Conservation (phyloP, 2,797 vertebrate genomes). For the Halcyon smyrnensis region DNA sequence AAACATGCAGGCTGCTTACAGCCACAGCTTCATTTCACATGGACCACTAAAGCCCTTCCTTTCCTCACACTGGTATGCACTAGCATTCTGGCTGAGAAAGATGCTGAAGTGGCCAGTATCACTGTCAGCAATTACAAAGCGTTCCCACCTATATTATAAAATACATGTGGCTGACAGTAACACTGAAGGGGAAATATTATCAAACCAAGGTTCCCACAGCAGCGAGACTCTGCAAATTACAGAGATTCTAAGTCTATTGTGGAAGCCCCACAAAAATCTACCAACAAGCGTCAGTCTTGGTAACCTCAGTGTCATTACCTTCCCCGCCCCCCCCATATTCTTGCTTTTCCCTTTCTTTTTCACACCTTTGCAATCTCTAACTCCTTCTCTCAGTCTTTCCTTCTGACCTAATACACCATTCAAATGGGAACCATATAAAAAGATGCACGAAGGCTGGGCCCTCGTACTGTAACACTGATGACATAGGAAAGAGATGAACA, state of each 20-base stretch:
- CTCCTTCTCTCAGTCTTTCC: background rate
- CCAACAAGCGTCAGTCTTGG: background rate
- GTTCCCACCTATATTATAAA: background rate
- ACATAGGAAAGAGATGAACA: background rate
- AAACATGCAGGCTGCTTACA: background rate
- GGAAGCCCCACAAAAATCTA: background rate
- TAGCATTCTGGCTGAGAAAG: background rate
- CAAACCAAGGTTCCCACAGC: background rate
- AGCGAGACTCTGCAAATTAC: background rate
- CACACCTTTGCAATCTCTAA: background rate
- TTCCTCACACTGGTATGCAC: rapidly evolving
- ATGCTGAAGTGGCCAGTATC: background rate
- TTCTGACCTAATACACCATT: background rate
- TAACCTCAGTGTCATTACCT: background rate
- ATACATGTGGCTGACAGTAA: background rate
- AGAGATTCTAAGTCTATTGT: background rate
- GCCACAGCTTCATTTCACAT: background rate
- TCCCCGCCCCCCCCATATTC: too few relatives aligned
- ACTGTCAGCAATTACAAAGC: background rate
- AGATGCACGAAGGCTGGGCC: background rate
- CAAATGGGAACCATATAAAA: background rate
- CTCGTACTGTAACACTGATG: background rate
- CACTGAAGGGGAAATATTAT: background rate
- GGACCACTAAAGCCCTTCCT: background rate
- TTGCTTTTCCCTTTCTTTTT: background rate